Percentiles rank a stretch among this genome's conserved stretches.
phyloP scores from a whole-genome alignment of 1,140 invertebrate species.

The Teleogryllus occipitalis region DNA sequence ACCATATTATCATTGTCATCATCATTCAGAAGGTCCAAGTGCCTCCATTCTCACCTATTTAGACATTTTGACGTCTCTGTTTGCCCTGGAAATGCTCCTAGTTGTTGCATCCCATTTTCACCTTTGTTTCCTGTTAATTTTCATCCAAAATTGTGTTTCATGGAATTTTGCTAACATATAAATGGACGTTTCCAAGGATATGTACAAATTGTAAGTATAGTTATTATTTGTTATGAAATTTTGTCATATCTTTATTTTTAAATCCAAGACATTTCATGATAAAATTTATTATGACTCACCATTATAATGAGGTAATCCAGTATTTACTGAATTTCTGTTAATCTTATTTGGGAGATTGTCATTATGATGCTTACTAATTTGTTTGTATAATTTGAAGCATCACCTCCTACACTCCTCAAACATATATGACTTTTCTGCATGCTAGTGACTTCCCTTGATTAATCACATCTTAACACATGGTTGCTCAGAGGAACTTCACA shows the following conservation, averaged over 20 bases:
- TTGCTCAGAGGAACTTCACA: background rate
- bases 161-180: constrained; percentile 24
- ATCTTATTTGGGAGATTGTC: background rate
- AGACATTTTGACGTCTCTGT: constrained; percentile 7
- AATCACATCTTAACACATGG: background rate
- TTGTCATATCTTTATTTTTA: background rate
- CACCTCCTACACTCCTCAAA: background rate
- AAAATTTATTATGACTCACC: background rate
- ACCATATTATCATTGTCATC: background rate
- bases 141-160: constrained; percentile 25
- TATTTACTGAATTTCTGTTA: background rate
- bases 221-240: constrained; percentile 6
- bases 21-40: background rate
- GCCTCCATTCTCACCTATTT: constrained; percentile 10
- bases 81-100: background rate
- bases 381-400: background rate
- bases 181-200: constrained; percentile 23
- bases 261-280: background rate
- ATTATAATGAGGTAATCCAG: background rate
- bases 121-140: constrained; percentile 20
- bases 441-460: background rate
- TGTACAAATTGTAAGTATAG: constrained; percentile 25
- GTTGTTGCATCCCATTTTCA: constrained; percentile 16
- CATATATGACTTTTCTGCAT: background rate
- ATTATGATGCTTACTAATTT: background rate